Evolutionary conservation across 2,797 vertebrate species (phyloP), one percentile per base, ranked within the genome.

Genomic region (Cirrhinus mrigala): DNA sequence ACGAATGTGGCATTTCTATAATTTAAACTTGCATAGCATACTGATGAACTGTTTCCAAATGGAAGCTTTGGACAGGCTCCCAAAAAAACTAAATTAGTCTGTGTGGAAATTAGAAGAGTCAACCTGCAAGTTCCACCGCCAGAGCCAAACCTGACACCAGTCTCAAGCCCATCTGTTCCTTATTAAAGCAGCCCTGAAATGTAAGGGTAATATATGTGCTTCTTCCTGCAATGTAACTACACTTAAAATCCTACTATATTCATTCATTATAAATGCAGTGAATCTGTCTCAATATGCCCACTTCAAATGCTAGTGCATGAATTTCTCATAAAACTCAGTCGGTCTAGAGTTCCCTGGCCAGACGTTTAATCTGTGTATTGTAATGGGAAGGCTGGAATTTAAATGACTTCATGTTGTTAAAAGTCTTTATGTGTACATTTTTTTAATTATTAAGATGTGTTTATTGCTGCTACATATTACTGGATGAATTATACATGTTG

Each of bases 31-130:
- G 76, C 56, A 27, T 20, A 40, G 75, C 7, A 14, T 16, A 77
- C 75, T 58, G 12, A 77, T 58, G 8, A 79, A 79, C 56, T 62
- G 22, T 79, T 46, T 79, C 44, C n/a, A 76, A 81, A 83, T 76
- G 73, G 46, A 77, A 27, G 48, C 15, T 29, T 50, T 83, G 71
- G 82, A 83, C 10, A 54, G 15, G 10, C 22, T 76, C 62, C 82
- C 46, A 64, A 83, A 52, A 64, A 79, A 22, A 20, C 44, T 12
- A 68, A 83, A 77, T 68, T 27, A 24, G 44, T 76, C 58, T 66
- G 58, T 56, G 16, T 69, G 48, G 60, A 78, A 24, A 64, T 50
- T 16, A 66, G 2, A 50, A 66, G 58, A 76, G 29, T 24, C 33
- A 66, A 76, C 73, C 29, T 76, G 58, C 71, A 54, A 76, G 73